These are phyloP conservation scores for Fragum sueziense DNA, from an alignment of 2,888 invertebrate species.

Conservation along the genomic window DNA sequence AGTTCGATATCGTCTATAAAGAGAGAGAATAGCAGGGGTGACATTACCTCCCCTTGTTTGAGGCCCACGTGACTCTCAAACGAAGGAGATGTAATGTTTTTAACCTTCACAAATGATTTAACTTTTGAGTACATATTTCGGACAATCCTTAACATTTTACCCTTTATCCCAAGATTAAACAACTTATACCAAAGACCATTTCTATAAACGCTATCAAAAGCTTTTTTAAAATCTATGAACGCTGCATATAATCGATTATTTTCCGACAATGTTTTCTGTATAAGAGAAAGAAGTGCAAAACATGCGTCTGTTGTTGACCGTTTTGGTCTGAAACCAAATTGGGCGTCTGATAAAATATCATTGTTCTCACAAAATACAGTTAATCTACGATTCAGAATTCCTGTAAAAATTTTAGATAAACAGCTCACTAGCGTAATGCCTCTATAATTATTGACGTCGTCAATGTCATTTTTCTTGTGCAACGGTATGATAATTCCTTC, in stretches of 20 bases:
- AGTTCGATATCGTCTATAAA: background rate
- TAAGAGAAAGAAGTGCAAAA: slow-evolving; percentile 8
- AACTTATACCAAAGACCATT: background rate
- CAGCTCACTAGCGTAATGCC: slow-evolving; percentile 34
- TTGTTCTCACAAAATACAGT: slow-evolving; percentile 8
- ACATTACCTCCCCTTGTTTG: background rate
- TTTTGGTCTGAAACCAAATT: slow-evolving; percentile 27
- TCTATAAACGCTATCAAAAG: background rate
- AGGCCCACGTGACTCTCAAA: background rate
- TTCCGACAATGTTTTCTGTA: background rate
- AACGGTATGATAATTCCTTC: background rate
- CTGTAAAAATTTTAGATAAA: slow-evolving; percentile 36
- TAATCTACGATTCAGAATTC: slow-evolving; percentile 27
- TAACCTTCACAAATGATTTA: background rate
- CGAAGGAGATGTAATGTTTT: background rate
- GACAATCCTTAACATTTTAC: background rate
- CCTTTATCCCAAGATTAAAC: background rate
- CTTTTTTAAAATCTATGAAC: slow-evolving; percentile 5
- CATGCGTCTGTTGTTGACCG: slow-evolving; percentile 33
- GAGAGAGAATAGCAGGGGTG: background rate
- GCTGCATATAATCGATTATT: background rate
- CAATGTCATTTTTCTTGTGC: slow-evolving; percentile 28
- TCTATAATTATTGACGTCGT: slow-evolving; percentile 37
- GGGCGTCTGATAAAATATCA: slow-evolving; percentile 22
- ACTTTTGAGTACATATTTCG: background rate